Evolutionary conservation across 2,888 invertebrate genomes (phyloP).

Genomic region (Griposia aprilina): DNA sequence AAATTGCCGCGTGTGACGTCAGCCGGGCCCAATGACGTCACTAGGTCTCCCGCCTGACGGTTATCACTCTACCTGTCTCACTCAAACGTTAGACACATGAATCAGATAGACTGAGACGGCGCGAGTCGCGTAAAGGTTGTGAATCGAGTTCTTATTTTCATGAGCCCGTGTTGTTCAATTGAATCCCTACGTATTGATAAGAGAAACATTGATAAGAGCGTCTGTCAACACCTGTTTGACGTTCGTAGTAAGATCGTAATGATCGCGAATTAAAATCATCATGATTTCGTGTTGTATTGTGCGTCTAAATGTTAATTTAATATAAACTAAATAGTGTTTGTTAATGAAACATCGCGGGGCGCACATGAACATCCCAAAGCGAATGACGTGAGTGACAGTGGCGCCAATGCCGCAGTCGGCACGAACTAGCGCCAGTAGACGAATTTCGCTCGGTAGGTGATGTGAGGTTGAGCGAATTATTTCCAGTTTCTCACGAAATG

Average conservation of each 20-base stretch:
- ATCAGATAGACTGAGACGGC: conserved; percentile 79
- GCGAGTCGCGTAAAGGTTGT: conserved; percentile 83
- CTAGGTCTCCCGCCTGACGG: conserved; percentile 71
- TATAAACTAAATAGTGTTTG: conserved; percentile 73
- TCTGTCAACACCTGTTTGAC: conserved; percentile 65
- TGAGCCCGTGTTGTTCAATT: conserved; percentile 81
- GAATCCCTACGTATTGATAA: conserved; percentile 80
- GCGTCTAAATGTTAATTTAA: conserved; percentile 54
- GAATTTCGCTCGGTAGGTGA: conserved; percentile 81
- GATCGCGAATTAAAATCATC: conserved; percentile 43
- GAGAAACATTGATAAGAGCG: conserved; percentile 79
- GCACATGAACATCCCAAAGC: conserved; percentile 81
- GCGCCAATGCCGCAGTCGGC: conserved; percentile 79
- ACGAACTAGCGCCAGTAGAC: conserved; percentile 84
- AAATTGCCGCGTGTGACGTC: conserved; percentile 90
- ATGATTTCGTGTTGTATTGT: conserved; percentile 48
- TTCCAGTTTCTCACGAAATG: conserved; percentile 85
- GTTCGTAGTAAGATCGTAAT: conserved; percentile 52
- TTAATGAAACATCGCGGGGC: conserved; percentile 84
- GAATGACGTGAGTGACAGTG: conserved; percentile 87
- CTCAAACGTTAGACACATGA: conserved; percentile 76
- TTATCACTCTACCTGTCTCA: conserved; percentile 72
- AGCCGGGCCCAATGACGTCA: conserved; percentile 83
- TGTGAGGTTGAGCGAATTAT: conserved; percentile 78
- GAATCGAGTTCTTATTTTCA: conserved; percentile 87